Base-by-base conservation (phyloP, 2,113 vertebrate genomes). In the Lophochroa leadbeateri region DNA sequence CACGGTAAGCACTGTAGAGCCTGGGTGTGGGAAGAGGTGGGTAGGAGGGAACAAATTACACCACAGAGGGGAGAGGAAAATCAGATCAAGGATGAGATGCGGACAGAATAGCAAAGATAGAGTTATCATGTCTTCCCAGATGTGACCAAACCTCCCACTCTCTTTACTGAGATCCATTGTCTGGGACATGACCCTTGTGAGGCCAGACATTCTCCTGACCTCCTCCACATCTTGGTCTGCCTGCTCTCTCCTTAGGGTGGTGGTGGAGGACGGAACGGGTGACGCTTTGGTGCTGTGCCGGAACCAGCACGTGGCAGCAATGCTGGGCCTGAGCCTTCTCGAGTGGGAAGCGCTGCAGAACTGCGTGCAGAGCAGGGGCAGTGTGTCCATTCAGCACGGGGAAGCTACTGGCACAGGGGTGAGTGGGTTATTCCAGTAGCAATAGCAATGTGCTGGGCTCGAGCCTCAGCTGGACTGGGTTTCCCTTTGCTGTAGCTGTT, bases 291-390 rank as follows among this genome's bases (percentile, higher is more conserved):
- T 99, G 46, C 97, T 97, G 69, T 98, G 98, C 87, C 97, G 96
- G 18, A 98, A 98, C 50, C 96, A 92, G 20, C 96, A 96, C 0
- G 97, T 99, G 46, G 94, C 92, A 24, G 79, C 94, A 75, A 50
- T 98, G 84, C 96, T 99, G 95, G 95, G 97, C 80, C 87, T 99
- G 91, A 97, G 88, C 39, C 79, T 69, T 17, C 79, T n/a, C 0
- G 97, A 98, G 83, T 99, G 99, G 99, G 98, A 98, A 97, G 97
- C 98, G 82, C 95, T 99, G 78, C 98, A 99, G 97, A 96, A 94
- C 37, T 97, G 96, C 1, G 88, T 99, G 84, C 97, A 96, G 94
- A 97, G 97, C 88, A 98, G 96, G 92, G 99, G 98, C 96, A 97
- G 96, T 0, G 35, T 99, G 52, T 95, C 35, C 52, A 82, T 98